These are phyloP conservation scores for Nematolebias whitei DNA, from an alignment of 2,113 vertebrate genomes.

Conservation along the genomic window DNA sequence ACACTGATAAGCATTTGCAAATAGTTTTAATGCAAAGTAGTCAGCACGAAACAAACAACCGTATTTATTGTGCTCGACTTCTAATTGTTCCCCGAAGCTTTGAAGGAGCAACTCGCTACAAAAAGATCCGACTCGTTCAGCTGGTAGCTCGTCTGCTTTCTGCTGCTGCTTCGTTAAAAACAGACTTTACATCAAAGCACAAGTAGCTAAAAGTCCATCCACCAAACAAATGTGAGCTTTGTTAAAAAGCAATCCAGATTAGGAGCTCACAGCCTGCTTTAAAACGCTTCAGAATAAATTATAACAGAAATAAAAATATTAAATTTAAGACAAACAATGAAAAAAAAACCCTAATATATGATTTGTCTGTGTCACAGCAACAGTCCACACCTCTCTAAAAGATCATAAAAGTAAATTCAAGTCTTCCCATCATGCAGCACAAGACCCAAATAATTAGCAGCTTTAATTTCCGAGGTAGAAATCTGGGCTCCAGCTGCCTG, in stretches of 20 bases:
- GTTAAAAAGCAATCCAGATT: too few relatives aligned
- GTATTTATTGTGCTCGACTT: slow-evolving; percentile 17
- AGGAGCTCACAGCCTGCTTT: too few relatives aligned
- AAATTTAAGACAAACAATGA: too few relatives aligned
- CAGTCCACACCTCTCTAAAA: background rate
- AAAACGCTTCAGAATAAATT: too few relatives aligned
- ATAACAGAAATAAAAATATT: too few relatives aligned
- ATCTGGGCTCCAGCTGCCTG: slow-evolving; percentile 25
- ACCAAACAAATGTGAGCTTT: too few relatives aligned
- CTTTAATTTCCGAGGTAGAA: slow-evolving; percentile 31
- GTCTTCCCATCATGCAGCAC: background rate
- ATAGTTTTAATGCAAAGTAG: slow-evolving; percentile 24
- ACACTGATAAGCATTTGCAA: slow-evolving; percentile 26
- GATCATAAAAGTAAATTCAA: slow-evolving; percentile 19
- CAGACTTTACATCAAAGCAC: too few relatives aligned
- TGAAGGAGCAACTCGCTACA: background rate
- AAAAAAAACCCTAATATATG: too few relatives aligned
- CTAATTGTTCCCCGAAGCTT: slow-evolving; percentile 19
- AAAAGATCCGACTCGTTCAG: background rate
- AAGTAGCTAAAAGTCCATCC: background rate
- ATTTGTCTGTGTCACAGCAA: background rate
- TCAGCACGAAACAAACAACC: slow-evolving; percentile 31
- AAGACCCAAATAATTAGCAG: slow-evolving; percentile 38
- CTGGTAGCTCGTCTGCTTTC: background rate
- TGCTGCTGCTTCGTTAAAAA: too few relatives aligned